Conservation (phyloP, 2,888 invertebrate genomes). For the Drosophila fungiperda region DNA sequence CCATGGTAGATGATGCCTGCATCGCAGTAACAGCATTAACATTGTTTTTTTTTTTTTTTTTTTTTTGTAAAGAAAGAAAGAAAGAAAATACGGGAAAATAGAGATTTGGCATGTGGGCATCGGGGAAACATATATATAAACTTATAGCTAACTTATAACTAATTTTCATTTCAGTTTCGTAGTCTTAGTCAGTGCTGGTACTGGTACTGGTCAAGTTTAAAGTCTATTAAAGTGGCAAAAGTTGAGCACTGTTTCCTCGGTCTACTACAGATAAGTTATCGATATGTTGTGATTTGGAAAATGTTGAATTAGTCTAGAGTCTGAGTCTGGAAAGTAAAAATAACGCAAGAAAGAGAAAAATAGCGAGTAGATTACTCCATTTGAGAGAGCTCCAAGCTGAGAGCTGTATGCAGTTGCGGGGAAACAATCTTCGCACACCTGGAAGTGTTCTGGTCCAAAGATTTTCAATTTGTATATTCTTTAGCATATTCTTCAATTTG, state of each 20-base stretch:
- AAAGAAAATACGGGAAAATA: slow-evolving; percentile 76
- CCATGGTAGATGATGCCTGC: slow-evolving; percentile 91
- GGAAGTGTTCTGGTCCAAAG: not conserved
- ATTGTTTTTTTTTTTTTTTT: slow-evolving; percentile 5
- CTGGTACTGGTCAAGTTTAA: slow-evolving; percentile 40
- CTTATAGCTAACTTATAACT: slow-evolving; percentile 50
- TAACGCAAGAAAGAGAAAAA: slow-evolving; percentile 64
- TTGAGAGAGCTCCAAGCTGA: slow-evolving; percentile 30
- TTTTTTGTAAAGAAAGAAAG: slow-evolving; percentile 52
- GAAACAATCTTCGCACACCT: slow-evolving; percentile 6
- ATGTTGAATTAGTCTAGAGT: slow-evolving; percentile 82
- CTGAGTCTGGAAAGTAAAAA: slow-evolving; percentile 82
- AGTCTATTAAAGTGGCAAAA: slow-evolving; percentile 21
- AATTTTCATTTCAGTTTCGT: slow-evolving; percentile 25
- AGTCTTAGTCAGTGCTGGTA: slow-evolving; percentile 35
- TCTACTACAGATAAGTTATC: slow-evolving; percentile 83
- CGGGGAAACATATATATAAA: slow-evolving; percentile 31
- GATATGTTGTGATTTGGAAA: slow-evolving; percentile 85
- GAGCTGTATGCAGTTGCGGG: slow-evolving; percentile 12
- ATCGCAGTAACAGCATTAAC: slow-evolving; percentile 43
- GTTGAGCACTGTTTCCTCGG: slow-evolving; percentile 38
- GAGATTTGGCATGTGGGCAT: slow-evolving; percentile 53
- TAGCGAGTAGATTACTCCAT: slow-evolving; percentile 58
- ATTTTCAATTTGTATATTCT: not conserved
- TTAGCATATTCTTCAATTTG: not conserved